Evolutionary conservation across 2,888 invertebrate species (phyloP).

Genomic region (Danaus chrysippus): DNA sequence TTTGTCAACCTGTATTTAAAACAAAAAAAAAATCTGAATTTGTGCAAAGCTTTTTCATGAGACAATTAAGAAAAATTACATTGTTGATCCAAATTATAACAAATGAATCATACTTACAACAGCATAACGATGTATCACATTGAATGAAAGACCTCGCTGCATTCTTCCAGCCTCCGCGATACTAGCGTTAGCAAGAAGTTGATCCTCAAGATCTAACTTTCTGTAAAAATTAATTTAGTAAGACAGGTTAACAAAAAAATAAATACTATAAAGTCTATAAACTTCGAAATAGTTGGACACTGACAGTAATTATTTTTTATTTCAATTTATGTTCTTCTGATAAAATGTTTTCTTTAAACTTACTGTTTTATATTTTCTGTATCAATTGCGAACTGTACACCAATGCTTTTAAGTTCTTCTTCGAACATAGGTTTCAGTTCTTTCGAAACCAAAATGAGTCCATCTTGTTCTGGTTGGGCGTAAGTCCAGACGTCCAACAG

Average conservation of each 20-base stretch:
- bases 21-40: no score
- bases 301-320: no score
- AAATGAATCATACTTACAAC: constrained; percentile 18
- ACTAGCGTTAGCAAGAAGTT: constrained; percentile 80
- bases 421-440: constrained; percentile 45
- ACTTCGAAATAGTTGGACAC: no score
- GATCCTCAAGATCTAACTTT: constrained; percentile 18
- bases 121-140: constrained; percentile 26
- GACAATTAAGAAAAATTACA: no score
- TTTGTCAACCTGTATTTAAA: constrained; percentile 49
- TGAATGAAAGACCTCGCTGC: constrained; percentile 58
- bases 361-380: constrained; percentile 60
- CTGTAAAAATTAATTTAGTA: constrained; percentile 9
- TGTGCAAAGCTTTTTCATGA: no score
- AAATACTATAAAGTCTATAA: no score
- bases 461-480: constrained; percentile 34
- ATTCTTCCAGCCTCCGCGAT: constrained; percentile 65
- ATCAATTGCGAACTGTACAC: constrained; percentile 44
- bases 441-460: constrained; percentile 45
- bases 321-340: no score
- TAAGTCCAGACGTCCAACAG: constrained; percentile 50
- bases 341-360: constrained; percentile 32
- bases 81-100: not conserved
- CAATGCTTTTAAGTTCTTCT: constrained; percentile 42
- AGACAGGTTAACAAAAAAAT: not conserved